Base-by-base conservation (phyloP, 1,140 invertebrate species). In the Apis laboriosa region DNA sequence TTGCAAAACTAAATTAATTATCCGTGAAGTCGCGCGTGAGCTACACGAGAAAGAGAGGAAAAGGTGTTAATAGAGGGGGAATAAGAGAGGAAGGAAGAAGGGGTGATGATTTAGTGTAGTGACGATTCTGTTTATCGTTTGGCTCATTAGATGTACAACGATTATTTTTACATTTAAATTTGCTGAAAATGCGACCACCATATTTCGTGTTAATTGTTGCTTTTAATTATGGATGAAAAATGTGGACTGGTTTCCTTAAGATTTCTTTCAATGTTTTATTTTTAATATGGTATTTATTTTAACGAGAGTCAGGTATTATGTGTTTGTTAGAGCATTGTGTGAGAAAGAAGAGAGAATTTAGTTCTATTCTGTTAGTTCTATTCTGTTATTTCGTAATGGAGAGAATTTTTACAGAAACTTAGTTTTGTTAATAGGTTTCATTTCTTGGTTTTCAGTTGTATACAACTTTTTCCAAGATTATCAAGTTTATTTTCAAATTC, bases 1-100 rank as follows among this genome's bases (percentile, higher is more conserved):
- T 92, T 91, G 90, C 88, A 87, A 91, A 92, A 91, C 86, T 91
- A 90, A 92, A 91, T 92, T 91, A 92, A 92, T 92, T 92, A 91
- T 83, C 88, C 89, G 89, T 88, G 85, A 91, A 90, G 90, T 84
- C 86, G 89, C 78, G 87, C 77, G 83, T 78, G 84, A 75, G 86
- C 77, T 85, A 85, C 77, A 80, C 86, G 84, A 24, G 66, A 34
- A 34, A 34, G 34, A 34, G 60, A 81, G 87, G 90, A 88, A 90
- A 88, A 85, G 84, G 87, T 75, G 86, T 84, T 89, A 89, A 91
- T 90, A 91, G 89, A 88, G 81, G 85, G 79, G 51, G n/a, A 60
- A 53, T 17, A 2, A 13, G 53, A 12, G 53, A 15, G 1, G 13
- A 15, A 55, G 5, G 15, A 15, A 55, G 53, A 55, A 55, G 7